A percentile compares a stretch with the other conserved stretches of the same genome.
Evolutionary conservation across 2,888 invertebrate species (phyloP).

Genomic region (Pandemis heparana): DNA sequence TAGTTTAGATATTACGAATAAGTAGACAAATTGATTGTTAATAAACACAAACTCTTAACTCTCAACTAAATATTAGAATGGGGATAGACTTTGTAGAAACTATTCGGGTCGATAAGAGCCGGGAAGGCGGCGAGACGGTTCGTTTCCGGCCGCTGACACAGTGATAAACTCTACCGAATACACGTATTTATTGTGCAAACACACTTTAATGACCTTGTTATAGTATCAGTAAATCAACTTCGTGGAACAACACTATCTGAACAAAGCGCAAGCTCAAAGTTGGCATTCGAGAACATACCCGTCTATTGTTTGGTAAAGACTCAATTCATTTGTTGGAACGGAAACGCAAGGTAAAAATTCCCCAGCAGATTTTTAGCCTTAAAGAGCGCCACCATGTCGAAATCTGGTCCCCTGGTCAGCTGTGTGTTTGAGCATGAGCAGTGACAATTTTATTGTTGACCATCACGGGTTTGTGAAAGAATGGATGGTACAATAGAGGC

Average conservation of each 20-base stretch:
- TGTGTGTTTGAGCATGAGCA: conserved; percentile 54
- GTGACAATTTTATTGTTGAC: conserved; percentile 58
- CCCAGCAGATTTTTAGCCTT: conserved; percentile 36
- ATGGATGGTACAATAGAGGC: conserved; percentile 63
- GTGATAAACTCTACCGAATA: conserved; percentile 67
- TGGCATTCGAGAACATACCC: not conserved
- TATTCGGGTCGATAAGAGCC: conserved; percentile 65
- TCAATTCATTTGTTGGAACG: conserved; percentile 24
- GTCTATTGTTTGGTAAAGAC: conserved; percentile 15
- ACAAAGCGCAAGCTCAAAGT: conserved; percentile 11
- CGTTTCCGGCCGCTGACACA: conserved; percentile 70
- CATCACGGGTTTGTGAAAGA: conserved; percentile 53
- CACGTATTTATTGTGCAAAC: conserved; percentile 55
- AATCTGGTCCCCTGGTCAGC: conserved; percentile 46
- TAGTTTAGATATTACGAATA: too few relatives aligned
- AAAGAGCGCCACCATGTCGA: conserved; percentile 59
- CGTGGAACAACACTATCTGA: conserved; percentile 44
- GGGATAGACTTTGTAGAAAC: conserved; percentile 60
- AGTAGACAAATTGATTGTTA: not conserved
- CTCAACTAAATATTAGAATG: conserved; percentile 22
- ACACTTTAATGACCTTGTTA: conserved; percentile 52
- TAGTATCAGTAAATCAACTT: conserved; percentile 52
- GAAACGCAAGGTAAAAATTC: conserved; percentile 23
- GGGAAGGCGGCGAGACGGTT: conserved; percentile 69
- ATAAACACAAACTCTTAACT: not conserved